Evolutionary conservation across 2,888 invertebrate genomes (phyloP), one percentile per base, ranked within the genome.

Genomic region (Buathra laborator): DNA sequence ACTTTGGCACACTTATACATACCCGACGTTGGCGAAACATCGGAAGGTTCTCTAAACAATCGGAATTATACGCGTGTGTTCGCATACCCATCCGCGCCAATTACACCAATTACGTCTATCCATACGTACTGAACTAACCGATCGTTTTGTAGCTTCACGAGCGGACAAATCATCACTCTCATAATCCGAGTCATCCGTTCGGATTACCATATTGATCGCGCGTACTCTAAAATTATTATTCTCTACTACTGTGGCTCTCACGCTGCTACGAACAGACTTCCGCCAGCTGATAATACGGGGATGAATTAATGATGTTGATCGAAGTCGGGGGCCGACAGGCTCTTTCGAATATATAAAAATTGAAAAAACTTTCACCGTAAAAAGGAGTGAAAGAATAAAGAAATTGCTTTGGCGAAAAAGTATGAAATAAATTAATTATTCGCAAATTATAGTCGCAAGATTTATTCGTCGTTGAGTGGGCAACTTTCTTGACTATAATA

Each of bases 151-250:
- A 59, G 59, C 72, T 82, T 79, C 82, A 62, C 76, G 59, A 32
- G 24, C 62, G 32, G 53, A 83, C 80, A 75, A 83, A 83, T 83
- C 75, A 80, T 78, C 32, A 59, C 29, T 68, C 78, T 68, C 51
- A 68, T 79, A 64, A 79, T 79, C 53, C 56, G 48, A 44, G 64
- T 29, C 37, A 74, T 74, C 56, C 24, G 67, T 51, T 32, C 37
- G 67, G 62, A 75, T 81, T 82, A 71, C 44, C 75, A 82, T 79
- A 85, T 71, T 71, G 78, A 81, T 85, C 75, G 70, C n/a, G 12
- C 64, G 19, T 62, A 24, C 51, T 64, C 43, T 43, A 37, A 43
- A 43, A 19, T 43, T 66, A 67, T 46, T 68, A 82, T 71, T 70
- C 56, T 67, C 71, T 56, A 59, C 37, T 67, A 5, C 5, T 14